phyloP scores from a whole-genome alignment of 2,888 invertebrate species.

The Operophtera brumata region DNA sequence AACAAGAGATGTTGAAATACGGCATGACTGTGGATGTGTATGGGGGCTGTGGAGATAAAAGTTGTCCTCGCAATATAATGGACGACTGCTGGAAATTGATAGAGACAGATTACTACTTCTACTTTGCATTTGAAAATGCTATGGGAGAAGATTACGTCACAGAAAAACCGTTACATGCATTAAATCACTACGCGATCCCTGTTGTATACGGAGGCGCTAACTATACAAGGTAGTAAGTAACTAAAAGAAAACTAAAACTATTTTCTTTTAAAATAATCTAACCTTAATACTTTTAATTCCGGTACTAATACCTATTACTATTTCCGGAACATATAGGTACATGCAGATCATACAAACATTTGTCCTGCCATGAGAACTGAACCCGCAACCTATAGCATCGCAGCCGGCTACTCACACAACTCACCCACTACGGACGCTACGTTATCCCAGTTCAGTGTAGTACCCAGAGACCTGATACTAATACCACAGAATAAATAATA shows the following conservation, averaged over 20 bases:
- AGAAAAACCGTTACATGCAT: constrained; percentile 54
- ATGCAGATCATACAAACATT: too few species aligned
- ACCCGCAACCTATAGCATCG: too few species aligned
- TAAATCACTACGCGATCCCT: constrained; percentile 54
- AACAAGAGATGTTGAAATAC: constrained; percentile 34
- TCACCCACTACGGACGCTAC: too few species aligned
- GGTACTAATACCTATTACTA: too few species aligned
- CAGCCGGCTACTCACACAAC: neutral
- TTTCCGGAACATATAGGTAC: too few species aligned
- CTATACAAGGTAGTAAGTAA: constrained; percentile 53
- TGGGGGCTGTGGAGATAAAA: constrained; percentile 47
- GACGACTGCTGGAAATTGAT: constrained; percentile 44
- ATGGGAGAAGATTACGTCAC: constrained; percentile 60
- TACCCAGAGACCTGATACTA: too few species aligned
- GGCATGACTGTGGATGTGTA: constrained; percentile 47
- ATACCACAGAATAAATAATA: too few species aligned
- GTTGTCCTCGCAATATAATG: constrained; percentile 38
- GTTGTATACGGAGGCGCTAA: constrained; percentile 63
- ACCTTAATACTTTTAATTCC: too few species aligned
- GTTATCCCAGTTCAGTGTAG: too few species aligned
- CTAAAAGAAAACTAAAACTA: neutral
- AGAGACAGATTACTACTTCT: constrained; percentile 55
- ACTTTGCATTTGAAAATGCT: constrained; percentile 61
- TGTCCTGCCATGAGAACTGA: too few species aligned
- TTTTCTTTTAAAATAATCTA: neutral